Conservation (phyloP, 2,113 vertebrate species). For the Notarius lentiginosus region DNA sequence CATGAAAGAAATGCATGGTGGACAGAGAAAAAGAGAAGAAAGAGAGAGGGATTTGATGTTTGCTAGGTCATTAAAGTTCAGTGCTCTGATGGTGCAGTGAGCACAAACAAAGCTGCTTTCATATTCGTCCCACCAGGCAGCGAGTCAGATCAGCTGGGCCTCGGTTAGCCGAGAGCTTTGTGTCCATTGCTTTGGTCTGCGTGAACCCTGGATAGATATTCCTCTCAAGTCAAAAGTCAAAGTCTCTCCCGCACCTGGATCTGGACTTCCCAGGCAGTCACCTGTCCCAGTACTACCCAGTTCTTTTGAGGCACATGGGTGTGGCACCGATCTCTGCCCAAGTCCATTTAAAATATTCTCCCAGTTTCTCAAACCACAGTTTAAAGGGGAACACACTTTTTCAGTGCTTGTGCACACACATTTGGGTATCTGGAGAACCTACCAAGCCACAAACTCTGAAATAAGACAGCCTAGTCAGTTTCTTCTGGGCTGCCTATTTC, state of each 20-base stretch:
- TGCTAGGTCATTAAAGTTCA: slow-evolving; percentile 45
- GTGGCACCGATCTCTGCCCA: not conserved
- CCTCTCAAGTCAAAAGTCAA: not conserved
- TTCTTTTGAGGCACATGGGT: no score
- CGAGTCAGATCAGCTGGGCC: slow-evolving; percentile 12
- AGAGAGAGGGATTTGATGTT: slow-evolving; percentile 30
- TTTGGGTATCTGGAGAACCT: no score
- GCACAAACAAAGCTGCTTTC: slow-evolving; percentile 33
- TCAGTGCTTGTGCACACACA: no score
- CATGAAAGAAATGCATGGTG: not conserved
- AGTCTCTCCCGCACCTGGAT: no score
- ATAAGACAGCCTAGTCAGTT: no score
- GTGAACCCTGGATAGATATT: not conserved
- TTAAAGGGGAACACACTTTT: not conserved
- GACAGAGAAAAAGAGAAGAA: not conserved
- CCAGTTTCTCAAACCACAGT: not conserved
- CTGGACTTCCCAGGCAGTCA: no score
- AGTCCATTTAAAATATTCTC: not conserved
- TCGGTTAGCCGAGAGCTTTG: slow-evolving; percentile 26
- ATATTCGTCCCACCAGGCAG: slow-evolving; percentile 7
- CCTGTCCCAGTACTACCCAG: no score
- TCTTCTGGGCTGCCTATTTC: no score
- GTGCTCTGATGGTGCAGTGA: slow-evolving; percentile 35
- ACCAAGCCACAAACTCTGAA: no score
- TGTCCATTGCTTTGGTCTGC: slow-evolving; percentile 23